These are phyloP conservation scores for Pachycephus smyrnensis DNA, from an alignment of 2,888 invertebrate species.

Conservation along the genomic window DNA sequence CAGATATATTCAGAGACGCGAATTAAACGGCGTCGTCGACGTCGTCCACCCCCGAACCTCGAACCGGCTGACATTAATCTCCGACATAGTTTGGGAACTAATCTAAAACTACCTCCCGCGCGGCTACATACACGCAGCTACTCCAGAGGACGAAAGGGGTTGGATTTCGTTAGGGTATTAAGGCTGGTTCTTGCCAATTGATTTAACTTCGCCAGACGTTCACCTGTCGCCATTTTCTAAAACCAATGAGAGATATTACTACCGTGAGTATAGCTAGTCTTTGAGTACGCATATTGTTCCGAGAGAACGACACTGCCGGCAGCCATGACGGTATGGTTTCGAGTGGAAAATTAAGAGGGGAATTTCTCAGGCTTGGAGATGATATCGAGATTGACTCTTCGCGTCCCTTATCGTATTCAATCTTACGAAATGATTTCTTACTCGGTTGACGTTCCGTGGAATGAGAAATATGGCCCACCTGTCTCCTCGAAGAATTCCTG, in stretches of 20 bases:
- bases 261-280: background rate
- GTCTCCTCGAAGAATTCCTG: background rate
- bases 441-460: background rate
- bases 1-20: background rate
- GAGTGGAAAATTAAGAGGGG: background rate
- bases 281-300: background rate
- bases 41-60: slow-evolving; percentile 18
- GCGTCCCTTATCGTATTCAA: background rate
- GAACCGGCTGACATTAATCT: slow-evolving; percentile 32
- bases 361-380: background rate
- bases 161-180: background rate
- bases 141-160: background rate
- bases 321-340: background rate
- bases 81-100: slow-evolving; percentile 33
- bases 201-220: background rate
- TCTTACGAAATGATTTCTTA: background rate
- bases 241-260: background rate
- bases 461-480: background rate
- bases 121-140: background rate
- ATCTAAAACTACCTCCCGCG: slow-evolving; percentile 29
- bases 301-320: background rate
- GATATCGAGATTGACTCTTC: background rate
- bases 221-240: background rate
- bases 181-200: background rate
- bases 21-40: background rate